Evolutionary conservation across 2,797 vertebrate genomes (phyloP).

Genomic region (Nannoperca obscura): DNA sequence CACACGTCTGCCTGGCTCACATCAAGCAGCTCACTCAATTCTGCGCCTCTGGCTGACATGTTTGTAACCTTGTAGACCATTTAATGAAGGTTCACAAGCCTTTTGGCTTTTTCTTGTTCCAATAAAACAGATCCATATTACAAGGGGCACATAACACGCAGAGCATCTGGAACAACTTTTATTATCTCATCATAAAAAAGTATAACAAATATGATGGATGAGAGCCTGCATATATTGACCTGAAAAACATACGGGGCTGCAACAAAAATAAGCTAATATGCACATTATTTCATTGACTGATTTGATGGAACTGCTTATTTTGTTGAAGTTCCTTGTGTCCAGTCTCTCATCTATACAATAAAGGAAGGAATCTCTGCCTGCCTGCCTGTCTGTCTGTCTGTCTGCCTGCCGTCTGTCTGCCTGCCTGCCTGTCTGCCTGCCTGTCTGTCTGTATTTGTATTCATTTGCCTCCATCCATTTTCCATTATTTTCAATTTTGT

Average conservation of each 20-base stretch:
- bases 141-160: slow-evolving; percentile 4
- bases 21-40: slow-evolving; percentile 48
- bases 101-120: neutral
- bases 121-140: slow-evolving; percentile 44
- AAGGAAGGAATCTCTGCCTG: too few species aligned
- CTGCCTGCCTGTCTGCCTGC: too few species aligned
- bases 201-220: neutral
- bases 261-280: neutral
- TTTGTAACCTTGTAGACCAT: slow-evolving; percentile 49
- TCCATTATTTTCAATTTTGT: too few species aligned
- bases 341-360: too few species aligned
- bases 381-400: too few species aligned
- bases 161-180: slow-evolving; percentile 38
- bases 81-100: slow-evolving; percentile 44
- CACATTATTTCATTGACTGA: neutral
- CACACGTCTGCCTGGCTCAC: slow-evolving; percentile 58
- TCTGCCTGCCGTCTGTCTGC: too few species aligned
- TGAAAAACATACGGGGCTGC: neutral
- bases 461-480: too few species aligned
- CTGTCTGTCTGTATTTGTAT: too few species aligned
- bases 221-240: slow-evolving; percentile 1
- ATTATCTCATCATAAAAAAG: slow-evolving; percentile 24
- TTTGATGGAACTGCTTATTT: neutral
- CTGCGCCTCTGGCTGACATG: slow-evolving; percentile 43
- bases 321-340: neutral